Base-by-base conservation (phyloP, 64 coral and sea anemone species). In the Exaiptasia diaphana region DNA sequence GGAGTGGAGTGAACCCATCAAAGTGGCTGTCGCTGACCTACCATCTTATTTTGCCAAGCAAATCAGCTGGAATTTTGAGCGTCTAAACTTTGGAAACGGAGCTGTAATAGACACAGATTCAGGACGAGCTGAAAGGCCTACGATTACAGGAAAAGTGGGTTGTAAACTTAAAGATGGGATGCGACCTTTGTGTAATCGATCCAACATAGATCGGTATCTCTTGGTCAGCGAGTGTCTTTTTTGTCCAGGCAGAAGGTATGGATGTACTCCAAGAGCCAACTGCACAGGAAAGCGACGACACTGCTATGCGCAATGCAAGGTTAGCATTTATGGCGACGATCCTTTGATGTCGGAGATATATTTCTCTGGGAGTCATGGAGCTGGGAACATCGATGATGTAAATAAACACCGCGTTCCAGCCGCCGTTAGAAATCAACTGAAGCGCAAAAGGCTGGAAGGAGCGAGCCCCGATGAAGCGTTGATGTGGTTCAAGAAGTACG, bases 51-150 rank as follows among this genome's bases (percentile, higher is more conserved):
- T 99, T 80, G 31, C 95, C 46, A 92, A 93, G 69, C 84, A 99
- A 55, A 92, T 93, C 5, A 99, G 95, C 68, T 99, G 95, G 95
- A 99, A 99, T 55, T 99, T 99, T 81, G 95, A 99, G 62, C 67
- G 95, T 25, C 81, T 99, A 3, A 99, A 99, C 89, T 99, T 93
- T 64, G 95, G 95, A 9, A 92, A 92, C 62, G 89, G 85, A 20
- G 74, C 95, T 42, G 80, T 99, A 14, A 68, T 99, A 39, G 95
- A 99, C 38, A 99, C 67, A 5, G 55, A 68, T 20, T 68, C 86
- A 14, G 95, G 90, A 10, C 72, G 88, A 67, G 83, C 95, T 21
- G 86, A 88, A 40, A 84, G 95, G 38, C 95, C 95, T 23, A 87
- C 95, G 8, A 78, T 99, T 61, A 99, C 95, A 26, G 95, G 95